Evolutionary conservation across 2,888 invertebrate species (phyloP), one percentile per base, ranked within the genome.

Genomic region (Nomada ferruginata): DNA sequence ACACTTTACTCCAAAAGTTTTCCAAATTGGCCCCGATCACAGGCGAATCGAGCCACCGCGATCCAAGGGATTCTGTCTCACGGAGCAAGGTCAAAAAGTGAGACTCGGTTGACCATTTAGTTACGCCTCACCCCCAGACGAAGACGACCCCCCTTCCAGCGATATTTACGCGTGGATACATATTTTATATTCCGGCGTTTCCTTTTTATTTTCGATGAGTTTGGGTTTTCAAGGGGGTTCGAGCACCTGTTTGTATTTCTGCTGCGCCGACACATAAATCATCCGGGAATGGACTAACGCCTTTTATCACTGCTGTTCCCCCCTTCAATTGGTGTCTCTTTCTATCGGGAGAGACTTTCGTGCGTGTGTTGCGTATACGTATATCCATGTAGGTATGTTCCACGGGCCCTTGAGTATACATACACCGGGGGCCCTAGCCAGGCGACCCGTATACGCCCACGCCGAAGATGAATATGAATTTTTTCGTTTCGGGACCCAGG

Each of bases 241-340:
- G 87, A 89, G 90, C 92, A 91, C 92, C 92, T 92, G 92, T 92
- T 92, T 92, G 90, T 92, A 91, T 92, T 92, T 90, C 90, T 88
- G 85, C 89, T 85, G 83, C 86, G 90, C 91, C 92, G 90, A 89
- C 89, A 83, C 91, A 92, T 92, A 92, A 92, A 92, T 92, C 92
- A 92, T 92, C 83, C 85, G 71, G 84, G 89, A 92, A 91, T 90
- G 87, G 91, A 92, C 90, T 89, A 90, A 89, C 87, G 90, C 88
- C 91, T 91, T 91, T 92, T 91, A 91, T 92, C 91, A 90, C 89
- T 88, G 88, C 84, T 86, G 76, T 85, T 85, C 80, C 76, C 65
- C 65, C 66, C 71, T 76, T 68, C 26, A 52, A 68, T 63, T 55
- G 10, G 57, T 53, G 20, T 64, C 47, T 42, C 68, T 73, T 76